Conservation (phyloP, 2,113 vertebrate species). For the Microcebus ravelobensis region DNA sequence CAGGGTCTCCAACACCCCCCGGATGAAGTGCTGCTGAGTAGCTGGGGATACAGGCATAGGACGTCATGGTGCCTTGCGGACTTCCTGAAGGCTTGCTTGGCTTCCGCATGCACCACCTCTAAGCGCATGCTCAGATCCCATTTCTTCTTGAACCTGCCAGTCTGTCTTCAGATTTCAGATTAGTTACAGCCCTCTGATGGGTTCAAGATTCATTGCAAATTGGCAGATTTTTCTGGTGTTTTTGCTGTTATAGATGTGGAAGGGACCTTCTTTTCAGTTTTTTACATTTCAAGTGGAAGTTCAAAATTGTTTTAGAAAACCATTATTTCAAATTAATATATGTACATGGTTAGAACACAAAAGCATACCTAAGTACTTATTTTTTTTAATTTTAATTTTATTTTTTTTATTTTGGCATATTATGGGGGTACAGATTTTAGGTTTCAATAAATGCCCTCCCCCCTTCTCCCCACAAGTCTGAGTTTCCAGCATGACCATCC, state of each 20-base stretch:
- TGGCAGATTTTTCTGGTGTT: not conserved
- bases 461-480: too few species aligned
- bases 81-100: not conserved
- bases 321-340: not conserved
- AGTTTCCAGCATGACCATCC: too few species aligned
- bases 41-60: too few species aligned
- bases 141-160: not conserved
- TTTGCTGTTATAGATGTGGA: not conserved
- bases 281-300: not conserved
- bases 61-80: not conserved
- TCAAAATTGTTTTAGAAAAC: not conserved
- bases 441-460: too few species aligned
- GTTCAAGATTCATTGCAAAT: not conserved
- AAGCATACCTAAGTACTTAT: not conserved
- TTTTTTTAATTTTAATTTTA: too few species aligned
- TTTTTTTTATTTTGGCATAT: too few species aligned
- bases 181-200: not conserved
- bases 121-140: not conserved
- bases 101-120: not conserved
- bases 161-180: conserved; percentile 1
- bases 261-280: not conserved
- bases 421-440: too few species aligned
- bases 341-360: not conserved
- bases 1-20: too few species aligned
- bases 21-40: too few species aligned